Evolutionary conservation across 2,113 vertebrate genomes (phyloP).

Genomic region (Myodes glareolus): DNA sequence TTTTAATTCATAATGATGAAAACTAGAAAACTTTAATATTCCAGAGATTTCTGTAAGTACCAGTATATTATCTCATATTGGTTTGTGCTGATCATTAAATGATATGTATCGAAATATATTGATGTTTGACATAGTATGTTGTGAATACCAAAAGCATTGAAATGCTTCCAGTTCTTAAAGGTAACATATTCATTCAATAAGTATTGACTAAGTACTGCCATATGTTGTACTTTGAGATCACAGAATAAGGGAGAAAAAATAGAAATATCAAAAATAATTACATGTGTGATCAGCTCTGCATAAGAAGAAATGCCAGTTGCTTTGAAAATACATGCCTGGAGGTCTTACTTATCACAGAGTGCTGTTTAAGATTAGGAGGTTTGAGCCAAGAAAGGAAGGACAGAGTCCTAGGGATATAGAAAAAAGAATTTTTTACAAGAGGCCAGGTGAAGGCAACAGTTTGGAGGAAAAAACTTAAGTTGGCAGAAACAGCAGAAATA

Average conservation of each 20-base stretch:
- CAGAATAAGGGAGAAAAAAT: constrained; percentile 44
- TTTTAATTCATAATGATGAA: neutral
- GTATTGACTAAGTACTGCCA: constrained; percentile 51
- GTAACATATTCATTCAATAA: constrained; percentile 39
- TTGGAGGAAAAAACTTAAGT: neutral
- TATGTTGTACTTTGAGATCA: constrained; percentile 46
- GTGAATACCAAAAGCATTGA: constrained; percentile 30
- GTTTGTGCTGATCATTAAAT: neutral
- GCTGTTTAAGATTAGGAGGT: neutral
- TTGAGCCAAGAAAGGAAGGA: neutral
- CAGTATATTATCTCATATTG: neutral
- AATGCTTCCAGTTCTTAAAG: neutral
- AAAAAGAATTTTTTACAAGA: neutral
- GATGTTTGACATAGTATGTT: neutral
- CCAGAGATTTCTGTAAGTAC: neutral
- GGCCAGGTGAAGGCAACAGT: neutral
- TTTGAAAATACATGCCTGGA: neutral
- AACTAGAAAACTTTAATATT: constrained; percentile 5
- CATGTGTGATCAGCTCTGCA: neutral
- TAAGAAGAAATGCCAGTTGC: constrained; percentile 37
- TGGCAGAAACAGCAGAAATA: neutral
- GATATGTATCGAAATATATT: neutral
- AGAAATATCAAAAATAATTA: constrained; percentile 67
- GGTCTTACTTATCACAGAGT: neutral
- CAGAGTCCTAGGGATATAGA: neutral